Base-by-base conservation (phyloP, 2,888 invertebrate species). In the Diadromus collaris region DNA sequence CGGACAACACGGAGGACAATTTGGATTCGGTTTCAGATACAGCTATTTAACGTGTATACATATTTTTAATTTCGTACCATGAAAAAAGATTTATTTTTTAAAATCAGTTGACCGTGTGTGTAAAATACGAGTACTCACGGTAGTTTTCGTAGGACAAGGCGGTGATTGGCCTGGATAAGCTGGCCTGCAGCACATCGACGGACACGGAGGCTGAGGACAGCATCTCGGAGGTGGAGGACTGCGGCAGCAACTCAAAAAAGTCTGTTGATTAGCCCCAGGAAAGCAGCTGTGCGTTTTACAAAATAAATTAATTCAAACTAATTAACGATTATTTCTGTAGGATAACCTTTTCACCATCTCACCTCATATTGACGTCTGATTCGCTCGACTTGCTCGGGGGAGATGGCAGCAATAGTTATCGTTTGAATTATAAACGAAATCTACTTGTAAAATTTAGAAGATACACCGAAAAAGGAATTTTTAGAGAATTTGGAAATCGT, bases 11-110 rank as follows among this genome's bases (percentile, higher is more conserved):
- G 83, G 82, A 32, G 84, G 86, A 61, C 82, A 83, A 24, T 80
- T 75, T 73, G 84, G 81, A 68, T 84, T 87, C 56, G 87, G 85
- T 60, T 81, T 82, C 58, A 86, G 81, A 79, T 86, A 86, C 65
- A 86, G 81, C 86, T 75, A 16, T 41, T 51, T 41, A 48, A 32
- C 41, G 10, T 32, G 21, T 7, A 64, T 27, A 9, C 29, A 19
- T 19, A 19, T 65, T 56, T 46, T 21, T 21, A 73, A 77, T 73
- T 80, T 80, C 54, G 21, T 44, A 7, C 0, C 6, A 34, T 24
- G 24, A 58, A 46, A 44, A 19, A 21, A 32, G 13, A 38, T 16
- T 38, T 38, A 13, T 16, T 4, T 38, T 5, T 0, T 38, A 10
- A 21, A 19, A 54, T 46, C 6, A 44, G 3, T 1, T n/a, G 16